phyloP scores from a whole-genome alignment of 23 tunicate species.

The Ascidia mentula region DNA sequence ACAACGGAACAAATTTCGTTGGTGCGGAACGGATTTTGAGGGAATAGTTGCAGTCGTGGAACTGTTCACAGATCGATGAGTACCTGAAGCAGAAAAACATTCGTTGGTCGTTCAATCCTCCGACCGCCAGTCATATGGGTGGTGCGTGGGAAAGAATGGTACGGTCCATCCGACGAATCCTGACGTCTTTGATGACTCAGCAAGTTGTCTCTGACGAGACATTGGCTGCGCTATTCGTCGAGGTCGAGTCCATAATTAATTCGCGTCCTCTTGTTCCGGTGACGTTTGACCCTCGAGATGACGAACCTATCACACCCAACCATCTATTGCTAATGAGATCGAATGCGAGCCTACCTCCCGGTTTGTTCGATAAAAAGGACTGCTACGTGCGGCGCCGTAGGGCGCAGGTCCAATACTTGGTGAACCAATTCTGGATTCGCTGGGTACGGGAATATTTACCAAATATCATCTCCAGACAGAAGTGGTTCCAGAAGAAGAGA shows the following conservation, averaged over 20 bases:
- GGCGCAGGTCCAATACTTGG: conserved; percentile 14
- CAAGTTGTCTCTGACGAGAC: conserved; percentile 10
- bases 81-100: too few relatives aligned
- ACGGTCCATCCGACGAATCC: neutral
- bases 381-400: conserved; percentile 16
- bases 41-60: too few relatives aligned
- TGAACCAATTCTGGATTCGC: neutral
- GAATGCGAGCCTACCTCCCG: neutral
- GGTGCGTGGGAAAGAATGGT: too few relatives aligned
- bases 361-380: conserved; percentile 3
- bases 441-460: conserved; percentile 7
- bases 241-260: conserved; percentile 12
- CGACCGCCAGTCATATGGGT: neutral
- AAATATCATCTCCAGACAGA: conserved; percentile 8
- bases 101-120: neutral
- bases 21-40: too few relatives aligned
- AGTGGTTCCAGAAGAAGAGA: conserved; percentile 6
- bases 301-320: conserved; percentile 3
- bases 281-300: conserved; percentile 10
- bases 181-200: neutral
- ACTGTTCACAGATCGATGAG: neutral
- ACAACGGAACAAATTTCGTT: too few relatives aligned
- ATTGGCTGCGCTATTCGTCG: neutral
- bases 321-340: conserved; percentile 14
- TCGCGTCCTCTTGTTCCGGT: conserved; percentile 11